A percentile compares a stretch with the other conserved stretches of the same genome.
Conservation (phyloP, 2,888 invertebrate genomes). For the Gisinianus flammeolus region DNA sequence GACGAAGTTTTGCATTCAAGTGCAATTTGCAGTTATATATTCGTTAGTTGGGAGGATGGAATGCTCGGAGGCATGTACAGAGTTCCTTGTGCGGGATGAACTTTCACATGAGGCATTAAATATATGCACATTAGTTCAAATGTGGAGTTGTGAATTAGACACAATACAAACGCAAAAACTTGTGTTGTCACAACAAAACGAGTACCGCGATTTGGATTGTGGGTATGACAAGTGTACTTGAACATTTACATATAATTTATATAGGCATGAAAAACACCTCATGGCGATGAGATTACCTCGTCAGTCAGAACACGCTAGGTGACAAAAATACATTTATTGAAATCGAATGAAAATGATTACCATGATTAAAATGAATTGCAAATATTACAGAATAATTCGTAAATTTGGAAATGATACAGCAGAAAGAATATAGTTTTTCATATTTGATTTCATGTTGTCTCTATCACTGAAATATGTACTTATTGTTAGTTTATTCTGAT, state of each 20-base stretch:
- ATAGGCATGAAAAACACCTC: too few relatives aligned
- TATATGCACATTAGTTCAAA: not conserved
- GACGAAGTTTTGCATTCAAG: slow-evolving; percentile 10
- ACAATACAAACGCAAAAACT: not conserved
- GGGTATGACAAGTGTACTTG: not conserved
- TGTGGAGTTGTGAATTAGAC: not conserved
- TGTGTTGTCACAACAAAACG: not conserved
- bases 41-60: not conserved
- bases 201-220: not conserved
- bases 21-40: slow-evolving; percentile 22
- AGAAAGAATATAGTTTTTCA: too few relatives aligned
- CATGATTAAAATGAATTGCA: too few relatives aligned
- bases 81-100: slow-evolving; percentile 1
- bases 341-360: too few relatives aligned
- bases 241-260: not conserved
- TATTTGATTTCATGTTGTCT: too few relatives aligned
- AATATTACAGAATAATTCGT: too few relatives aligned
- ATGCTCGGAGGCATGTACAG: slow-evolving; percentile 14
- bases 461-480: too few relatives aligned
- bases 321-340: not conserved
- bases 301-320: not conserved
- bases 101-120: not conserved
- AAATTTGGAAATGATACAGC: too few relatives aligned
- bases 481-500: too few relatives aligned
- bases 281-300: too few relatives aligned